Evolutionary conservation across 35 echinoderm and acorn worm genomes (phyloP), one percentile per base, ranked within the genome.

Genomic region (Apostichopus japonicus): DNA sequence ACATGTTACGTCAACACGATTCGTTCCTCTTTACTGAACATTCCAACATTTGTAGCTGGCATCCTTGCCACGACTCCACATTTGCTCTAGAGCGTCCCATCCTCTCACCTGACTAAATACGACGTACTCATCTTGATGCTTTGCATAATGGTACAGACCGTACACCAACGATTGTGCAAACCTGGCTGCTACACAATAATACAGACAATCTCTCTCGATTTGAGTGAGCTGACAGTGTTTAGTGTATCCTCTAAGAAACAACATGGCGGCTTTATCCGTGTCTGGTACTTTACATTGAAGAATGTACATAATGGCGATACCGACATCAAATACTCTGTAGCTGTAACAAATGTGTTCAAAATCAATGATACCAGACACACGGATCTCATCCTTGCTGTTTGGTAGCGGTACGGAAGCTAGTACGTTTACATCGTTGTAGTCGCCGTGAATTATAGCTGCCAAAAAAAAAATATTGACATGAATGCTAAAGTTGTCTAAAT

Each of bases 131-230:
- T 82, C 79, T 82, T 82, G 14, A 56, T 19, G 10, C 4, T 54
- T 54, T 7, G 25, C 44, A 25, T 82, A 82, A 44, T 6, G 10
- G 23, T 82, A 51, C 23, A 82, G 19, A 82, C 79, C 79, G 44
- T 17, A 52, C 9, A 82, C 79, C 15, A 82, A 56, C 8, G 79
- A 82, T n/a, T 82, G 79, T 17, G 54, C n/a, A 9, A 82, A 82
- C 79, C 79, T 82, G 10, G 24, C 79, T 54, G 79, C 79, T 9
- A 56, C 79, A 19, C 79, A 82, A 19, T 75, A 75, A 21, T 75
- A 75, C 71, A 75, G 71, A 21, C 71, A 75, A 75, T 75, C 71
- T 75, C 0, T 75, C 22, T 75, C 71, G 71, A 23, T 23, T 75
- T 75, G 71, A 19, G 71, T 75, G 3, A 75, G 21, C 2, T 75